Base-by-base conservation (phyloP, 2,888 invertebrate species). In the Taphrorychus bicolor region DNA sequence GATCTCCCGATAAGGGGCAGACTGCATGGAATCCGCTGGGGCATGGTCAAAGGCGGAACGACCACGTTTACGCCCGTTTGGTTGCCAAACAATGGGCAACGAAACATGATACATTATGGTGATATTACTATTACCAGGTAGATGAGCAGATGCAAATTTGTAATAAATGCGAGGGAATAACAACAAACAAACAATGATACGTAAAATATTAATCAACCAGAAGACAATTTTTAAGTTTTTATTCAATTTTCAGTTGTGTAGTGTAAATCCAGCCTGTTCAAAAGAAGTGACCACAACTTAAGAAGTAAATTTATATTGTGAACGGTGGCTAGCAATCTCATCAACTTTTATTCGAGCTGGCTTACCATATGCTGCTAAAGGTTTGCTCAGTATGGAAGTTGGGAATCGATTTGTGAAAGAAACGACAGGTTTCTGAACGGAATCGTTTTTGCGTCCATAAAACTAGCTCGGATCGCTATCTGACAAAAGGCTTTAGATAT, bases 341-440 rank as follows among this genome's bases (percentile, higher is more conserved):
- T 66, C 60, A 60, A 66, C 56, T 66, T 60, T 66, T 66, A 59
- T 60, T 59, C 48, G 23, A 52, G 23, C 42, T 23, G 45, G 54
- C 65, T 49, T 59, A 53, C 62, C 67, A 63, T 67, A 63, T 62
- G 62, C 42, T 40, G 32, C 42, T 54, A 19, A 53, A 63, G 58
- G 63, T 59, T 51, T 59, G 45, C 64, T 59, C 45, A 23, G 58
- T 59, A 68, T 42, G 63, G 59, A 19, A 49, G 53, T 62, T 41
- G 45, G n/a, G 58, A 58, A 58, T 64, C 58, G 51, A 51, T 58
- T 58, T 57, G 51, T 18, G 61, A 61, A 61, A 54, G 61, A 48
- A 45, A 54, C 22, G 32, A 18, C 56, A 32, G 62, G 54, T 45
- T 45, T 40, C 4, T 40, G 22, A 64, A 41, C 52, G 57, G 58